Percentiles rank a stretch among this genome's conserved stretches.
These are phyloP conservation scores for Corbicula japonica DNA, from an alignment of 2,888 invertebrate genomes.

Conservation along the genomic window DNA sequence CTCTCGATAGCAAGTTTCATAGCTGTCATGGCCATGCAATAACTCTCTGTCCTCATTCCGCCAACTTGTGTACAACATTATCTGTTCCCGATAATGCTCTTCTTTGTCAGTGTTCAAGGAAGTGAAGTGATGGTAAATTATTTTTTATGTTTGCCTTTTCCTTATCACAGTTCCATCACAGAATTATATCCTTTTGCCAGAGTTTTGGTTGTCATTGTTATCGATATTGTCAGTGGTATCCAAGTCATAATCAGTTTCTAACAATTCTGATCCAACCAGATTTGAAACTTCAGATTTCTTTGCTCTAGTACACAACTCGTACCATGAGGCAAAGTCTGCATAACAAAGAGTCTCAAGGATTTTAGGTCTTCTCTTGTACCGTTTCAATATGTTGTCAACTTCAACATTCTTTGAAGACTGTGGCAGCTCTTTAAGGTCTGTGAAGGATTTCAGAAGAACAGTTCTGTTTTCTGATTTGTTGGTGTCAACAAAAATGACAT, in stretches of 20 bases:
- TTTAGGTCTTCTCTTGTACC: conserved; percentile 55
- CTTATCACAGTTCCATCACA: conserved; percentile 42
- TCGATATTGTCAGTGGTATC: conserved; percentile 27
- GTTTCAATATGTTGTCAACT: conserved; percentile 49
- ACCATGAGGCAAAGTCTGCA: conserved; percentile 60
- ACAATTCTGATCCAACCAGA: conserved; percentile 1
- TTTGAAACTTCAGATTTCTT: background rate
- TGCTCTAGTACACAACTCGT: background rate
- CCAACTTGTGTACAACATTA: conserved; percentile 75
- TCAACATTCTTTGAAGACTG: conserved; percentile 46
- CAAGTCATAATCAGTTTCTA: conserved; percentile 30
- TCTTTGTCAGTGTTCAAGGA: conserved; percentile 41
- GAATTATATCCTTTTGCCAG: conserved; percentile 4
- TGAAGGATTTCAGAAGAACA: conserved; percentile 40
- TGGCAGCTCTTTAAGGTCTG: conserved; percentile 47
- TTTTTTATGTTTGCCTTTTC: conserved; percentile 36
- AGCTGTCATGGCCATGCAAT: background rate
- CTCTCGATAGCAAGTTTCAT: background rate
- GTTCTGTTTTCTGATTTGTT: conserved; percentile 39
- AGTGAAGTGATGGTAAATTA: conserved; percentile 34
- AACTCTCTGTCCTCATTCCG: conserved; percentile 67
- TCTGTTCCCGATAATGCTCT: conserved; percentile 43
- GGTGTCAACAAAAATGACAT: conserved; percentile 57
- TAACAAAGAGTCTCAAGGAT: conserved; percentile 33
- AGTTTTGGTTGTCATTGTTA: background rate